Evolutionary conservation across 2,888 invertebrate genomes (phyloP).

Genomic region (Malachius bipustulatus): DNA sequence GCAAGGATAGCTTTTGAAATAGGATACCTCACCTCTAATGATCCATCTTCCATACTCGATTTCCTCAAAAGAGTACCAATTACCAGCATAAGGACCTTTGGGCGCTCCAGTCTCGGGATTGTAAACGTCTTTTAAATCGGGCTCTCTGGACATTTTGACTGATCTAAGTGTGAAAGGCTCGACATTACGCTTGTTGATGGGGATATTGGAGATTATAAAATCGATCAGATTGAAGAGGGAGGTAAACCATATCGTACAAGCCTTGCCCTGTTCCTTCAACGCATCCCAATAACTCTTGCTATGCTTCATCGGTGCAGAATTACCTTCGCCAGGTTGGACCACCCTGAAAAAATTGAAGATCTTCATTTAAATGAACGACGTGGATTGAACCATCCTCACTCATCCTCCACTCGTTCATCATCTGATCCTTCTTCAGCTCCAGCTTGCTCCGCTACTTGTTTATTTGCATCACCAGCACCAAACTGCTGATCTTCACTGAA

Average conservation of each 20-base stretch:
- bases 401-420: no score
- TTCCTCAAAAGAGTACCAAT: slow-evolving; percentile 34
- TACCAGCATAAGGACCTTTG: slow-evolving; percentile 24
- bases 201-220: slow-evolving; percentile 31
- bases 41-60: slow-evolving; percentile 34
- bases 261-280: slow-evolving; percentile 27
- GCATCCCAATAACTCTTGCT: slow-evolving; percentile 29
- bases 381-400: no score
- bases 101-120: slow-evolving; percentile 22
- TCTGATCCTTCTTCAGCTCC: slow-evolving; percentile 10
- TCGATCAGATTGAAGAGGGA: slow-evolving; percentile 26
- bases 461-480: slow-evolving; percentile 8
- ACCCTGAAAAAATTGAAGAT: no score
- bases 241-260: slow-evolving; percentile 30
- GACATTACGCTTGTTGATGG: slow-evolving; percentile 24
- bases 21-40: slow-evolving; percentile 26
- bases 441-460: slow-evolving; percentile 7
- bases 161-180: slow-evolving; percentile 24
- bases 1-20: neutral
- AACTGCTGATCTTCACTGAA: no score
- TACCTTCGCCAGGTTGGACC: no score
- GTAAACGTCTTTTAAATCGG: slow-evolving; percentile 24
- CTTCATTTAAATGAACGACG: no score
- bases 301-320: neutral
- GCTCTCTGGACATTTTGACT: slow-evolving; percentile 25